phyloP scores from a whole-genome alignment of 2,797 vertebrate genomes.

The Xenopus petersii region DNA sequence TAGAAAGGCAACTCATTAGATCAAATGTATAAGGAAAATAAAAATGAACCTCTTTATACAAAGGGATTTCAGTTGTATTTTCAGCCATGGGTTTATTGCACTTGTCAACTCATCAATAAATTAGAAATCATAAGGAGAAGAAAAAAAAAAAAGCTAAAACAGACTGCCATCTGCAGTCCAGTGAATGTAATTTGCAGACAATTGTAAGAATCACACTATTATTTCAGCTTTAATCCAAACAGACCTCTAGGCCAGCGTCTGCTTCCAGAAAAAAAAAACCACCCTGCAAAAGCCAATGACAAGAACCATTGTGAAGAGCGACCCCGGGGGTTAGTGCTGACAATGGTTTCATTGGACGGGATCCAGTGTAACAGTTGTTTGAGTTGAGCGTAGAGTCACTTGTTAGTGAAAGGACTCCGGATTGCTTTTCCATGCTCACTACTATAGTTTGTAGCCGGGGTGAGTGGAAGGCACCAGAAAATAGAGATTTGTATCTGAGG shows the following conservation, averaged over 20 bases:
- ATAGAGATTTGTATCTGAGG: too few species aligned
- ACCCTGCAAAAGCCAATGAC: background rate
- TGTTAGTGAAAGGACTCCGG: too few species aligned
- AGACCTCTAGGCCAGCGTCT: conserved; percentile 20
- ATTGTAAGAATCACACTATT: background rate
- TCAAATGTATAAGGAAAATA: too few species aligned
- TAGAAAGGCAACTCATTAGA: too few species aligned
- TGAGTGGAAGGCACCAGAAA: too few species aligned
- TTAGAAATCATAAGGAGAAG: conserved; percentile 4
- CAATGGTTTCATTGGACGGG: conserved; percentile 1
- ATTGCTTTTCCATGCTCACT: too few species aligned
- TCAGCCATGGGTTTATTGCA: too few species aligned
- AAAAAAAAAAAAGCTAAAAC: background rate
- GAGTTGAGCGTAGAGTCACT: too few species aligned
- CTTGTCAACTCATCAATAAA: conserved; percentile 23
- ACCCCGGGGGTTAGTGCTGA: background rate
- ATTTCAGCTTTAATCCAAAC: background rate
- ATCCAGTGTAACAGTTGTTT: too few species aligned
- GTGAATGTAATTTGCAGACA: conserved; percentile 12
- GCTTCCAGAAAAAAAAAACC: background rate
- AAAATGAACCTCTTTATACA: too few species aligned
- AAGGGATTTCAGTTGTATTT: too few species aligned
- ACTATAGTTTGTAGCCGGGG: too few species aligned
- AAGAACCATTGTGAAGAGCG: background rate
- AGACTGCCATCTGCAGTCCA: conserved; percentile 40